These are phyloP conservation scores for Belonocnema kinseyi DNA, from an alignment of 1,140 invertebrate species.

Conservation along the genomic window DNA sequence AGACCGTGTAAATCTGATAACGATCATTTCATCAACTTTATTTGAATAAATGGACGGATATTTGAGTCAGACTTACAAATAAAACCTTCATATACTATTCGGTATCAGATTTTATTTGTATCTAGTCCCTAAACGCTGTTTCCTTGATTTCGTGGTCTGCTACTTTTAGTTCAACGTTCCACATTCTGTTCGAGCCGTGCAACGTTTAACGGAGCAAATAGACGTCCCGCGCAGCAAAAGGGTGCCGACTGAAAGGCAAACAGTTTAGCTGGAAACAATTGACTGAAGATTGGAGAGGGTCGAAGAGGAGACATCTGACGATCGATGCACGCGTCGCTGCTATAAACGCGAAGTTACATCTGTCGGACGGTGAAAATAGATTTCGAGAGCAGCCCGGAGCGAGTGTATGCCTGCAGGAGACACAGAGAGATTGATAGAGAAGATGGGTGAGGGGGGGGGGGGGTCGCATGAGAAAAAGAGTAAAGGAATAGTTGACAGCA, in stretches of 20 bases:
- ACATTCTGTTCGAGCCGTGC: constrained; percentile 59
- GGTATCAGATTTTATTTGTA: not conserved
- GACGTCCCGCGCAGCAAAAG: constrained; percentile 68
- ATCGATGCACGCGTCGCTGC: constrained; percentile 70
- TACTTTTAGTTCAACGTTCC: constrained; percentile 61
- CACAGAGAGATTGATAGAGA: constrained; percentile 1
- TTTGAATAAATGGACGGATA: not conserved
- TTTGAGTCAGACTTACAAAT: too few relatives aligned
- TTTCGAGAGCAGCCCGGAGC: constrained; percentile 57
- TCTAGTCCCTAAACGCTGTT: not conserved
- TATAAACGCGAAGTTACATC: constrained; percentile 59
- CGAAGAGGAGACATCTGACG: constrained; percentile 65
- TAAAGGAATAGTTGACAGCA: constrained; percentile 3
- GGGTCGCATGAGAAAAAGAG: not conserved
- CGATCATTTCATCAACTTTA: not conserved
- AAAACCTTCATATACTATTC: too few relatives aligned
- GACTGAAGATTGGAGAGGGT: constrained; percentile 75
- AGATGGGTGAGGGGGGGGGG: constrained; percentile 32
- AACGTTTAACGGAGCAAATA: constrained; percentile 73
- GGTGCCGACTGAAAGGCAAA: constrained; percentile 75
- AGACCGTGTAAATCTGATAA: not conserved
- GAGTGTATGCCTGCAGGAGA: constrained; percentile 16
- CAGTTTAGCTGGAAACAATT: constrained; percentile 77
- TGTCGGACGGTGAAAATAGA: constrained; percentile 69
- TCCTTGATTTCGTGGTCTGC: constrained; percentile 8